Evolutionary conservation across 2,797 vertebrate species (phyloP), one percentile per base, ranked within the genome.

Genomic region (Cuculus canorus): DNA sequence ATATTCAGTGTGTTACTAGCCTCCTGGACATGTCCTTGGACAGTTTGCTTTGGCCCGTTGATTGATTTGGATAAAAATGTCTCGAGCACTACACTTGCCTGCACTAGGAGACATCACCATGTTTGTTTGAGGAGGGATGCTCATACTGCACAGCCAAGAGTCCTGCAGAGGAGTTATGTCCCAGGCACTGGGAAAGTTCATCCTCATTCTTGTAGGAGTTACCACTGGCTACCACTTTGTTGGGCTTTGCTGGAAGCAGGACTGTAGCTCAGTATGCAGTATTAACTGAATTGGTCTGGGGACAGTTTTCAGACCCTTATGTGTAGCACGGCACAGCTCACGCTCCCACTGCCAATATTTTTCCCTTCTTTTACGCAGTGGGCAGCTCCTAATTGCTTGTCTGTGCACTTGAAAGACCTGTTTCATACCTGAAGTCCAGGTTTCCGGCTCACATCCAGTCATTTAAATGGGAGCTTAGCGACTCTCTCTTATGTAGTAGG

Each of bases 241-340:
- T n/a, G 63, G n/a, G 11, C 25, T 88, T 73, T n/a, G 6, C 12
- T 75, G 70, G 43, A 76, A 82, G 63, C 9, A 59, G 65, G 30
- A 47, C 19, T 17, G 19, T 11, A 64, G 4, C 2, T 50, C 7
- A 17, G 8, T 27, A 4, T 9, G 12, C 0, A 37, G 2, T 13
- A 69, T 16, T 69, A 27, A 84, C 14, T 33, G 37, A 1, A 0
- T 25, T 48, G 10, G 4, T 79, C 18, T 4, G 1, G 5, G 14
- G 13, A 5, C 10, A 48, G 2, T 65, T 69, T 71, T 88, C n/a
- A 50, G 27, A 47, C 13, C 8, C 5, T 48, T 32, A 17, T 50
- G 57, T 0, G 0, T 37, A 47, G n/a, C 12, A 24, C 2, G 0
- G 45, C 10, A 35, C 32, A 77, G 7, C 23, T 52, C 35, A 17